Base-by-base conservation (phyloP, 2,797 vertebrate genomes). In the Hirundo rustica region DNA sequence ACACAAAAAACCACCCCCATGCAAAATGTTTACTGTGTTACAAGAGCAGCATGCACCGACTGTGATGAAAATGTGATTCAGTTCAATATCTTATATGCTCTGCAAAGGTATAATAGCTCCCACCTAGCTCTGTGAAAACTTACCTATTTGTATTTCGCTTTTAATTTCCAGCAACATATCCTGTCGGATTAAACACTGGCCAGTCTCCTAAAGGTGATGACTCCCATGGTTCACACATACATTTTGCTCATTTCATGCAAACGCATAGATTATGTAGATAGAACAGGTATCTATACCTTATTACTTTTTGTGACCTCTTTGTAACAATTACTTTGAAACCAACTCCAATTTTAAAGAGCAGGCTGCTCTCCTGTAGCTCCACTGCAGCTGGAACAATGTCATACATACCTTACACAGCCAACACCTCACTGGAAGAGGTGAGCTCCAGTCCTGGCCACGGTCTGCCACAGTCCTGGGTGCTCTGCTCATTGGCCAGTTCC, bases 201-300 rank as follows among this genome's bases (percentile, higher is more conserved):
- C 67, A 58, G 30, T 68, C 67, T 64, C 54, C 68, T 42, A 54
- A 30, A 64, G 36, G 36, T 38, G 50, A 53, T 17, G 25, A 67
- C 15, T 53, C 45, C 11, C 65, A 17, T 2, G 36, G 48, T 19
- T 58, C 60, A 58, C 19, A 36, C 16, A 45, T 1, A 29, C 8
- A 27, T 50, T 77, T 74, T 48, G 17, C 25, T 64, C 12, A 16
- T 65, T 88, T 80, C 58, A 36, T 25, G 13, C 47, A 58, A 94
- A 78, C 0, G 1, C n/a, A 66, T 3, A 68, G 20, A 8, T 67
- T 44, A 44, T 1, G 0, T 27, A 38, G 34, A 50, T 27, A 80
- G 47, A 74, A 36, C 32, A 75, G 10, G 3, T 19, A 72, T 12
- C 27, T 50, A 22, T 16, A 60, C 29, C 7, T 77, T 55, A 51